Evolutionary conservation across 2,113 vertebrate genomes (phyloP), one percentile per base, ranked within the genome.

Genomic region (Tachycineta bicolor): DNA sequence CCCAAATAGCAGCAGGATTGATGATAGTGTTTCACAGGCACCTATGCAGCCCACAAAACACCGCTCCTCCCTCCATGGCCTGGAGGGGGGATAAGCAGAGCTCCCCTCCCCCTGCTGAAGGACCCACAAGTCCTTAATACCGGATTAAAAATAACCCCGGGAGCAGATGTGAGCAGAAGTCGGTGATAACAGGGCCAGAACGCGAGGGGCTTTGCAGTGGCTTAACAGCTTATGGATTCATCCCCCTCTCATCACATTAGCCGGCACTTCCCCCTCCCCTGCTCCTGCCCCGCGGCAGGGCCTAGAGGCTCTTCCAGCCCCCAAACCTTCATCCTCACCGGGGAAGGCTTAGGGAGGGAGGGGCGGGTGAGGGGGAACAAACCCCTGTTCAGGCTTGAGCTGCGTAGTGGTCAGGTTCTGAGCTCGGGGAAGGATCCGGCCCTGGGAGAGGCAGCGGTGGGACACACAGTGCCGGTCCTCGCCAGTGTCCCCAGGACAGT

Each of bases 141-240:
- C 67, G 8, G 8, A 85, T 76, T 96, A 94, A 88, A 95, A 96
- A 96, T 93, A 92, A 47, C 70, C 14, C 67, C 0, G 19, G 50
- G 67, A 96, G 89, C 97, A 96, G 95, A 94, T 97, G 96, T 55
- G 93, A 69, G 77, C 91, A 90, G 89, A 37, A 92, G 58, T 73
- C 7, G 23, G 52, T 3, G 76, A 84, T 69, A 81, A 89, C 10
- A 33, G 63, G 84, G 89, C 90, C 67, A 67, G 84, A 93, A 34
- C 8, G 2, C 25, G 22, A 76, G 92, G 87, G 79, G 86, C 91
- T 96, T 95, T 96, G 79, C 6, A 5, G 70, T 22, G 63, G 95
- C 91, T 96, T 93, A 96, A 53, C 79, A 43, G 95, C 95, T 97
- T 93, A 94, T 0, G 17, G 63, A 5, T 19, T 80, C 67, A 77